These are phyloP conservation scores for Periophthalmus modestus DNA, from an alignment of 2,113 vertebrate genomes.

Conservation along the genomic window DNA sequence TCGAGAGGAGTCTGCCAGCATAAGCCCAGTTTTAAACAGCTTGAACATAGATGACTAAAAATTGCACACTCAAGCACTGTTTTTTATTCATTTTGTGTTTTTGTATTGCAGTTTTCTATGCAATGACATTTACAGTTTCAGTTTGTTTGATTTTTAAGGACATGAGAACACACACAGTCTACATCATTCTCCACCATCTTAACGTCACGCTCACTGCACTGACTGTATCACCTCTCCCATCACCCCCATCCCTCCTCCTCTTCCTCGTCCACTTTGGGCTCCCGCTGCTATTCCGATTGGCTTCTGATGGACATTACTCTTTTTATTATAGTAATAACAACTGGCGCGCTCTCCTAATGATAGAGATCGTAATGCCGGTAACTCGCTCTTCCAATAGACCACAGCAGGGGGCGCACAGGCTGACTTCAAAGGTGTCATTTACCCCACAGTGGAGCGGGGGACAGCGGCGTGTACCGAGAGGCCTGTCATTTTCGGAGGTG, in stretches of 20 bases:
- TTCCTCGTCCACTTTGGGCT: conserved; percentile 38
- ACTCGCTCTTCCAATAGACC: conserved; percentile 40
- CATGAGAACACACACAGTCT: neutral
- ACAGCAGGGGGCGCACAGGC: conserved; percentile 50
- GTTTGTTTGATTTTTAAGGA: too few relatives aligned
- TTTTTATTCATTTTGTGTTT: neutral
- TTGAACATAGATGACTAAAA: too few relatives aligned
- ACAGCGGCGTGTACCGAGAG: conserved; percentile 17
- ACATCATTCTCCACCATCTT: conserved; percentile 5
- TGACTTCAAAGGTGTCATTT: conserved; percentile 66
- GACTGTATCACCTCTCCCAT: neutral
- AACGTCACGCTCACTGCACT: conserved; percentile 5
- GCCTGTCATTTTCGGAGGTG: conserved; percentile 41
- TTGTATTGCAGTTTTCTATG: neutral
- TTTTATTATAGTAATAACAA: conserved; percentile 63
- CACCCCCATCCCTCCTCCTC: neutral
- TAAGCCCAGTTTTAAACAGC: too few relatives aligned
- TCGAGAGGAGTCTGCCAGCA: too few relatives aligned
- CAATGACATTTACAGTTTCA: too few relatives aligned
- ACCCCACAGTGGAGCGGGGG: conserved; percentile 46
- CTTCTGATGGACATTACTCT: conserved; percentile 64
- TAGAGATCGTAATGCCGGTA: conserved; percentile 53
- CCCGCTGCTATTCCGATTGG: conserved; percentile 68
- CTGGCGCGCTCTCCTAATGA: conserved; percentile 57
- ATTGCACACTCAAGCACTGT: too few relatives aligned